Evolutionary conservation across 2,888 invertebrate genomes (phyloP), one percentile per base, ranked within the genome.

Genomic region (Rhamphomyia laevipes): DNA sequence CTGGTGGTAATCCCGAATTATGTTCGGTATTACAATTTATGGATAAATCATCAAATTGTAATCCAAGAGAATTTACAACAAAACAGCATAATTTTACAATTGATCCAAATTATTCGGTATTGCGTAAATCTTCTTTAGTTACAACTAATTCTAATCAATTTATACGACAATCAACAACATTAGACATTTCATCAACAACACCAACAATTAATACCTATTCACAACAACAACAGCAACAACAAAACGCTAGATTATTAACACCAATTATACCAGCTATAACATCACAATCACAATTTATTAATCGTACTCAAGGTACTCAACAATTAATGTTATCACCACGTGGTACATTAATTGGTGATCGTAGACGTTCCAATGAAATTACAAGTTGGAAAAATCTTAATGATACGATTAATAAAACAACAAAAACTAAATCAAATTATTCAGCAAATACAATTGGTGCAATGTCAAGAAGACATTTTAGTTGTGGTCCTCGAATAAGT

Each of bases 401-500:
- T 21, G 21, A 10, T 18, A 7, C 17, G 1, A 38, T 12, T 38
- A 37, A 15, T 37, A 38, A 37, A 18, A 6, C 38, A 18, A 3
- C 4, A 13, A 17, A 40, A 40, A n/a, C 16, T 15, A n/a, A 37
- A 37, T 7, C 23, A 27, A 27, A 27, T 27, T 27, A 27, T 27
- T 6, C 23, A n/a, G n/a, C n/a, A 27, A 27, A 9, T 27, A 12
- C 17, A 18, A 11, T 18, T 27, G 23, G 16, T 30, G 55, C 49
- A 59, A 50, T 3, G 57, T 57, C 15, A 57, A 62, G 48, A 31
- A 60, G 67, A 1, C 62, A 65, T 40, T 61, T 66, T 5, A 68
- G 67, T 51, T 66, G 67, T 52, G 67, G 65, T 13, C 63, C 66
- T 4, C 58, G 59, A 9, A 55, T 61, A 3, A n/a, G 18, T 5